Evolutionary conservation across 2,888 invertebrate species (phyloP).

Genomic region (Dolichomitus sp.): DNA sequence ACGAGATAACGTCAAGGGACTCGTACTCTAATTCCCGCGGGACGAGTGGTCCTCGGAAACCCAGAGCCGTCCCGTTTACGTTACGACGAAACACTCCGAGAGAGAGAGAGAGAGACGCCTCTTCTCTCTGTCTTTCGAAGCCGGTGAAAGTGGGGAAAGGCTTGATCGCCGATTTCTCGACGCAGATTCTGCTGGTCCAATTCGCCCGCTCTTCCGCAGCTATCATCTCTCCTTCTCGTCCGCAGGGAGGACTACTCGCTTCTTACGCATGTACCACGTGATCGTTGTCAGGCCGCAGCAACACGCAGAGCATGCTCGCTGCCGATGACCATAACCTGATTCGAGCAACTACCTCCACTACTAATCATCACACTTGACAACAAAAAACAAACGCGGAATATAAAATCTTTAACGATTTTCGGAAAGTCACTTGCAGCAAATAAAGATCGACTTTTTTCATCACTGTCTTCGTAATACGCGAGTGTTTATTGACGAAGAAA

Average conservation of each 20-base stretch:
- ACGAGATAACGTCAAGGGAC: conserved; percentile 32
- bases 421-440: background rate
- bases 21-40: conserved; percentile 60
- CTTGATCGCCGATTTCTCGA: background rate
- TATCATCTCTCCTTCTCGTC: background rate
- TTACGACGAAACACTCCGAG: background rate
- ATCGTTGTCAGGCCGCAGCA: conserved; percentile 75
- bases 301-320: conserved; percentile 71
- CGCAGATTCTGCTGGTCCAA: background rate
- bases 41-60: conserved; percentile 63
- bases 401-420: background rate
- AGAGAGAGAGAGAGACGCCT: background rate
- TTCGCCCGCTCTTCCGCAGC: conserved; percentile 14
- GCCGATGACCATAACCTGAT: conserved; percentile 78
- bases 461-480: too few relatives aligned
- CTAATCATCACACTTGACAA: conserved; percentile 48
- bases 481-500: background rate
- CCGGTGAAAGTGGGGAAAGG: conserved; percentile 57
- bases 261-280: conserved; percentile 76
- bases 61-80: conserved; percentile 11
- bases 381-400: conserved; percentile 57
- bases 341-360: conserved; percentile 50
- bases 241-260: conserved; percentile 5
- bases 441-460: too few relatives aligned
- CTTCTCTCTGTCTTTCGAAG: conserved; percentile 13